Base-by-base conservation (phyloP, 2,888 invertebrate species). In the Rhodophaea formosa region DNA sequence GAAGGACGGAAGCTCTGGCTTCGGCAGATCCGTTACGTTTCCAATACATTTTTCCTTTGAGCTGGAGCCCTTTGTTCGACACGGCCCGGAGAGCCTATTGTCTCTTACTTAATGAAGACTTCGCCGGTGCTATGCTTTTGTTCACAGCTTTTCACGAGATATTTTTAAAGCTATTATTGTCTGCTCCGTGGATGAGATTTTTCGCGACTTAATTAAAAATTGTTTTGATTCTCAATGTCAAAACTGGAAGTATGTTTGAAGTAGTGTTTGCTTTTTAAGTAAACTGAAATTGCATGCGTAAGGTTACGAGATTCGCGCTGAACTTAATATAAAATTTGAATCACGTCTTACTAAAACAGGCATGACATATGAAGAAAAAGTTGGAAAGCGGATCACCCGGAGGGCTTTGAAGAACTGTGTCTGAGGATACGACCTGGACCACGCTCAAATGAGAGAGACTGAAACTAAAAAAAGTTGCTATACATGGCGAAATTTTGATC, bases 1-100 rank as follows among this genome's bases (percentile, higher is more conserved):
- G 39, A 39, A n/a, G n/a, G n/a, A 12, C 39, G 1, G 39, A n/a
- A 8, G 39, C 10, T 12, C n/a, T 39, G 51, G 32, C 16, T 35
- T 16, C 15, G 16, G 10, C 32, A 10, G 49, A 35, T 56, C 47
- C 64, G 57, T 59, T 67, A 56, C 58, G 60, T 65, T 71, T 65
- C 58, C 56, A 64, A 69, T 68, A 66, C 61, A 66, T 64, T 72
- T 67, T 66, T 61, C 60, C 55, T 64, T 54, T 63, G 53, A 57
- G 61, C 55, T 58, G 56, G 55, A 52, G 60, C 61, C 60, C 68
- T 68, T 69, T 64, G 62, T 67, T 59, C 59, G 58, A 61, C 59
- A 60, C 59, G 53, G 59, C 56, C 60, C 60, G 64, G 59, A 15
- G 56, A 53, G 45, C 53, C 47, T 63, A 56, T 62, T 46, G 53